phyloP scores from a whole-genome alignment of 2,797 vertebrate species.

The Champsocephalus gunnari region DNA sequence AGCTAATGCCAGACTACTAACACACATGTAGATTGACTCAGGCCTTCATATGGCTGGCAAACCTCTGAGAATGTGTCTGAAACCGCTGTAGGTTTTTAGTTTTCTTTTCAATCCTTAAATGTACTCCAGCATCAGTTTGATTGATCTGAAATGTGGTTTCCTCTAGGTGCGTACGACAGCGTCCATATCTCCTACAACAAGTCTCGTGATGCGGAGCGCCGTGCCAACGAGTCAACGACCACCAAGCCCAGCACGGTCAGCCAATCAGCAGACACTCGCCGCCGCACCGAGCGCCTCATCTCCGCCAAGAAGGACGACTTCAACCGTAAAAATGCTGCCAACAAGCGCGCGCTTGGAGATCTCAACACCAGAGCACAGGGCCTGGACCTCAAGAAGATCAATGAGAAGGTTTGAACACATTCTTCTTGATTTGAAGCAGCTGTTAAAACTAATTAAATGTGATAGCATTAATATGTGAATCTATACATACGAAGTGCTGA shows the following conservation, averaged over 20 bases:
- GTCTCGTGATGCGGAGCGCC: constrained; percentile 88
- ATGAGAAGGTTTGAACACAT: constrained; percentile 89
- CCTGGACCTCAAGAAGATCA: constrained; percentile 90
- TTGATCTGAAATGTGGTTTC: not conserved
- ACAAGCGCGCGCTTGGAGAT: constrained; percentile 87
- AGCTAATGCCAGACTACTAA: no score
- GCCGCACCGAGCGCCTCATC: constrained; percentile 87
- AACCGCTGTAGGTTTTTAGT: no score
- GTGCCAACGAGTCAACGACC: constrained; percentile 86
- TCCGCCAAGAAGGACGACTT: constrained; percentile 87
- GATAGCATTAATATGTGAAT: not conserved
- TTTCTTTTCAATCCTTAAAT: not conserved
- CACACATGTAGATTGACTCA: no score
- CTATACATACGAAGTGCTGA: not conserved
- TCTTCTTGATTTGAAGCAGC: constrained; percentile 1
- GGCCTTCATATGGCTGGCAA: no score
- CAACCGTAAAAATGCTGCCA: constrained; percentile 90
- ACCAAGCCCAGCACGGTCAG: constrained; percentile 87
- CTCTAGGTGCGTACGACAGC: constrained; percentile 94
- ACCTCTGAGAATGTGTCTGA: no score
- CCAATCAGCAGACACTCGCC: constrained; percentile 87
- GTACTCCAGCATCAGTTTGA: not conserved
- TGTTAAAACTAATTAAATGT: not conserved
- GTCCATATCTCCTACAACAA: constrained; percentile 89
- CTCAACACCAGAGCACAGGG: constrained; percentile 78